These are phyloP conservation scores for Euzetes globulus DNA, from an alignment of 2,888 invertebrate species.

Conservation along the genomic window DNA sequence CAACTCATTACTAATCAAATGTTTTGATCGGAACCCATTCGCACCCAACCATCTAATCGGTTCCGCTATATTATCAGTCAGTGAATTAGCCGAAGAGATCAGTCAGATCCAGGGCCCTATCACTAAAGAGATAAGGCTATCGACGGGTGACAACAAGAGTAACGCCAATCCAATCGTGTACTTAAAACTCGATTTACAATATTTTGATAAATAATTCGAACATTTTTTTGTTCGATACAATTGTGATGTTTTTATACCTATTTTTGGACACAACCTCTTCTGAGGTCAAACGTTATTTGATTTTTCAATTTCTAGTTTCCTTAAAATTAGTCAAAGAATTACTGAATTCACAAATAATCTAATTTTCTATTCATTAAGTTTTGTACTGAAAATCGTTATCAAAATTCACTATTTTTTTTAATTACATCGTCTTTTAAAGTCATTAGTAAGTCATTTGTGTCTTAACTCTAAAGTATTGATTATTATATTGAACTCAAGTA, in stretches of 20 bases:
- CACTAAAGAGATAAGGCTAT: constrained; percentile 26
- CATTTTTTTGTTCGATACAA: neutral
- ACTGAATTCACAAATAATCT: too few species aligned
- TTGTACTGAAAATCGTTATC: too few species aligned
- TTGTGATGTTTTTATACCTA: neutral
- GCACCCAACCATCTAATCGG: constrained; percentile 29
- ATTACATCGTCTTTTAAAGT: too few species aligned
- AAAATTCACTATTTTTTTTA: too few species aligned
- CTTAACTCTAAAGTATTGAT: too few species aligned
- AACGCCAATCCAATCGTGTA: neutral
- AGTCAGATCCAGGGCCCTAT: constrained; percentile 26
- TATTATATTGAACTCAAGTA: too few species aligned
- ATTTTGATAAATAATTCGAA: constrained; percentile 17
- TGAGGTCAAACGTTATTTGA: too few species aligned
- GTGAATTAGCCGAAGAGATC: constrained; percentile 20
- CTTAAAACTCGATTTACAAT: constrained; percentile 24
- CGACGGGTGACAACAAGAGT: neutral
- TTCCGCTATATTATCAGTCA: neutral
- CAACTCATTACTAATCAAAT: constrained; percentile 19
- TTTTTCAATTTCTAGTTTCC: too few species aligned
- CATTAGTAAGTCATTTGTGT: too few species aligned
- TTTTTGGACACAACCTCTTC: neutral
- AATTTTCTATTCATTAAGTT: too few species aligned
- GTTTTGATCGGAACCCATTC: constrained; percentile 29
- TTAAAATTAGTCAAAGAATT: too few species aligned